Percentiles rank a stretch among this genome's conserved stretches.
Conservation (phyloP, 2,113 vertebrate genomes). For the Aegithalos caudatus region DNA sequence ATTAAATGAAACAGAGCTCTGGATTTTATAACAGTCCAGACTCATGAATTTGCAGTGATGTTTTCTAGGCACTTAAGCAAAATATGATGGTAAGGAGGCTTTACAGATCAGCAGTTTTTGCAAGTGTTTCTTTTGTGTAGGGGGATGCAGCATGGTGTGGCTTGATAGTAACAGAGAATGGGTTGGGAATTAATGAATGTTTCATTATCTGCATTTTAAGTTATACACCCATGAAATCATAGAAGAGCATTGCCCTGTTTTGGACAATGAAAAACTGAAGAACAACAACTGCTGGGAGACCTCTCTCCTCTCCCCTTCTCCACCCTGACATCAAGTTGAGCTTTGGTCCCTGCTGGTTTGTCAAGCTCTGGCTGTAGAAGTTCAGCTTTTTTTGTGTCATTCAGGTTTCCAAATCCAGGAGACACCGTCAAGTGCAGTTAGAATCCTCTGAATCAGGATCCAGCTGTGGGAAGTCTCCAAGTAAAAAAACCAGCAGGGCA, state of each 20-base stretch:
- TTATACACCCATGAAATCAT: not conserved
- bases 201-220: not conserved
- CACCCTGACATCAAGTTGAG: not conserved
- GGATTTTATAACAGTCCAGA: not conserved
- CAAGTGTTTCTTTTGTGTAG: not conserved
- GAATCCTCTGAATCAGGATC: constrained; percentile 50
- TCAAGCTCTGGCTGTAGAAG: not conserved
- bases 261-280: not conserved
- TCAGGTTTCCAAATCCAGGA: constrained; percentile 83
- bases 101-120: not conserved
- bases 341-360: not conserved
- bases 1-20: not conserved
- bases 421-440: constrained; percentile 85
- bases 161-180: not conserved
- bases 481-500: not conserved
- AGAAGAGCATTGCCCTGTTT: not conserved
- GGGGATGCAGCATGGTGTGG: not conserved
- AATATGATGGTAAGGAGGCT: not conserved
- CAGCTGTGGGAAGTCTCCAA: not conserved
- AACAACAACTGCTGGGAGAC: not conserved
- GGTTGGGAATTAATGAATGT: not conserved
- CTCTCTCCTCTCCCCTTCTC: not conserved
- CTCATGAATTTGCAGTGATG: not conserved
- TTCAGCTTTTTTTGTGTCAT: not conserved
- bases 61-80: not conserved